Evolutionary conservation across 1,140 invertebrate species (phyloP), one percentile per base, ranked within the genome.

Genomic region (Pachyrhynchus sulphureomaculatus): DNA sequence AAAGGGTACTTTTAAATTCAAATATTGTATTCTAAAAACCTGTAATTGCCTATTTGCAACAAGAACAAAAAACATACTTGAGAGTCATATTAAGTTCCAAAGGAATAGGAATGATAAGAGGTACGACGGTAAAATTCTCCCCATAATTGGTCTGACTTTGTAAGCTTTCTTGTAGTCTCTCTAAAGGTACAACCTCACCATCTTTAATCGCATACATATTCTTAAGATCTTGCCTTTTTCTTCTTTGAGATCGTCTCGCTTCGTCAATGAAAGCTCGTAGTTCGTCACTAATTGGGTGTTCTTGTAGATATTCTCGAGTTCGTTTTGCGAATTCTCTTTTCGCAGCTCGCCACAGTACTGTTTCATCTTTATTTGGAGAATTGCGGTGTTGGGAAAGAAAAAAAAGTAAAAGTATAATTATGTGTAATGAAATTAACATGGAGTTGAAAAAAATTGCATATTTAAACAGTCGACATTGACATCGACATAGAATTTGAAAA

Each of bases 201-300:
- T 69, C 45, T 34, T 67, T 58, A 13, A 69, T 39, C 6, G 66
- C 62, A 23, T 67, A 69, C 51, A 67, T 49, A 24, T 62, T 47
- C 12, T 62, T 62, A 44, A 56, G 56, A 33, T 58, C 56, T 20
- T 61, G 53, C 37, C 64, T 55, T 57, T 41, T 62, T 29, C 42
- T 67, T 26, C 37, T 33, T 37, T 45, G 26, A 15, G 33, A 13
- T 13, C 37, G 51, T 21, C 45, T 44, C n/a, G 53, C 29, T 41
- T 33, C 45, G 13, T 60, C 44, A 15, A 69, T 69, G 32, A 69
- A 69, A 1, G 58, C 5, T 12, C 36, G 45, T 0, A 69, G 44
- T 8, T 69, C 62, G 6, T 39, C 17, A 39, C 68, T 69, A 17
- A 67, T 56, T 2, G 65, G 65, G 20, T 67, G 54, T 3, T 26